Conservation (phyloP, 2,888 invertebrate genomes). For the Ophraella communa region DNA sequence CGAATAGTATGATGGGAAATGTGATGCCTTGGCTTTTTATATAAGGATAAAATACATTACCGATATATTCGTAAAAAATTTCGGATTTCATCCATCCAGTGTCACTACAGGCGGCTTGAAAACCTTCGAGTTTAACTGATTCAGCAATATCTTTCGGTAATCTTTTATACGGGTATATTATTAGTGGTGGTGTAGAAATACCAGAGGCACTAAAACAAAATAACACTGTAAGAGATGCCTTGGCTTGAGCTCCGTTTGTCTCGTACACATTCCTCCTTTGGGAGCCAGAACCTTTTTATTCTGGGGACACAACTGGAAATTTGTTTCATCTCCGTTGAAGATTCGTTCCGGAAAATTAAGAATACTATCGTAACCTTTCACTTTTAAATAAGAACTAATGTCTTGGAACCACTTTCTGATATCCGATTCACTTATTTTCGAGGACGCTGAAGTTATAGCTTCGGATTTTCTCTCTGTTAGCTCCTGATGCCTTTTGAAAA, state of each 20-base stretch:
- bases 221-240: conserved; percentile 19
- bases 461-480: not conserved
- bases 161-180: conserved; percentile 29
- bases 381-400: conserved; percentile 1
- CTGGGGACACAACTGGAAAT: conserved; percentile 29
- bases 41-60: conserved; percentile 22
- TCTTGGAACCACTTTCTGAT: conserved; percentile 25
- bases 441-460: conserved; percentile 41
- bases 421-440: conserved; percentile 42
- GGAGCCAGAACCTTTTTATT: conserved; percentile 24
- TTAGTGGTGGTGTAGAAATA: conserved; percentile 11
- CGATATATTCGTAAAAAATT: conserved; percentile 28
- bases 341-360: conserved; percentile 36
- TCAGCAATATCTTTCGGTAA: conserved; percentile 10
- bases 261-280: conserved; percentile 29
- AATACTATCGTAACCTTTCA: conserved; percentile 12
- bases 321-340: conserved; percentile 37
- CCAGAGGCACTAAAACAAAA: conserved; percentile 2
- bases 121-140: conserved; percentile 8
- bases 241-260: too few relatives aligned
- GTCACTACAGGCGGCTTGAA: not conserved
- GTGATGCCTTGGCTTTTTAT: conserved; percentile 1
- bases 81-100: conserved; percentile 34
- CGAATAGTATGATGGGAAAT: too few relatives aligned
- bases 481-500: not conserved